Conservation (phyloP, 2,888 invertebrate species). For the Ormyrus labotus region DNA sequence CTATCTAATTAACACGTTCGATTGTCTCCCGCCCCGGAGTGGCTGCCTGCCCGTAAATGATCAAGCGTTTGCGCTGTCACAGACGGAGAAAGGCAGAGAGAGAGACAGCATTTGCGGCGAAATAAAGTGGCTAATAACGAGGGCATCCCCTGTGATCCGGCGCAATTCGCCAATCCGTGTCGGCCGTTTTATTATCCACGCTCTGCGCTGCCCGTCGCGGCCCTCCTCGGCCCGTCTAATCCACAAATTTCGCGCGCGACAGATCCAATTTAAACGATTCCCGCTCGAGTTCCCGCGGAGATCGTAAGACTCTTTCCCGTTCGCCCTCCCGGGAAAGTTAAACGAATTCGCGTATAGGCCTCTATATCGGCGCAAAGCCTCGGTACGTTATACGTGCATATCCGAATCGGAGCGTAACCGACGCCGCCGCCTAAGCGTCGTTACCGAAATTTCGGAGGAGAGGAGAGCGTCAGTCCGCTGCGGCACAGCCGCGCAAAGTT, state of each 20-base stretch:
- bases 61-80: slow-evolving; percentile 13
- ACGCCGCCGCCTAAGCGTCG: too few relatives aligned
- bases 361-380: too few relatives aligned
- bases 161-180: slow-evolving; percentile 21
- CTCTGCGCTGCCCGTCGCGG: background rate
- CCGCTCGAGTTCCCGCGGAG: too few relatives aligned
- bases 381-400: too few relatives aligned
- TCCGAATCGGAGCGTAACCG: too few relatives aligned
- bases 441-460: too few relatives aligned
- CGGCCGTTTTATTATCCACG: background rate
- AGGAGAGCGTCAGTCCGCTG: background rate
- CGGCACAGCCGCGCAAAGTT: slow-evolving; percentile 1
- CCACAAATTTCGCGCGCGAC: too few relatives aligned
- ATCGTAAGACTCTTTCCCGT: too few relatives aligned
- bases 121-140: slow-evolving; percentile 27
- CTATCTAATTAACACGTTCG: slow-evolving; percentile 24
- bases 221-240: background rate
- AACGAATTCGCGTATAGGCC: too few relatives aligned
- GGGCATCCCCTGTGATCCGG: slow-evolving; percentile 14
- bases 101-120: background rate
- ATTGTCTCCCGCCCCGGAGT: background rate
- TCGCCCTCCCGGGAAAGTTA: too few relatives aligned
- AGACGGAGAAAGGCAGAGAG: background rate
- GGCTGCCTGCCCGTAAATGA: background rate
- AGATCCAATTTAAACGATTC: too few relatives aligned